Evolutionary conservation across 2,797 vertebrate genomes (phyloP), one percentile per base, ranked within the genome.

Genomic region (Artibeus lituratus): DNA sequence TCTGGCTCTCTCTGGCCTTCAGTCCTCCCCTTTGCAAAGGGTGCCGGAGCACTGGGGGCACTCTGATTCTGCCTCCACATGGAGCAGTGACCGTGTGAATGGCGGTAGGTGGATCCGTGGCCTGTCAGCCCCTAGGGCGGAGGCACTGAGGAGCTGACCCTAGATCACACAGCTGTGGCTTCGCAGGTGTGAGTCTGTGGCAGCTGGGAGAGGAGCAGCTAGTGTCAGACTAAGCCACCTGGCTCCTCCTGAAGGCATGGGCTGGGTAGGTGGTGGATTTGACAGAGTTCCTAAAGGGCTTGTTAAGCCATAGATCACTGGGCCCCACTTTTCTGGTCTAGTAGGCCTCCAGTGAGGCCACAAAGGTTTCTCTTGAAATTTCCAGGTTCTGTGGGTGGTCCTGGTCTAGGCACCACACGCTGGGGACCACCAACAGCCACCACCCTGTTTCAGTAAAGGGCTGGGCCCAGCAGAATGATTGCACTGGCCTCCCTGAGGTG

Each of bases 81-180:
- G 35, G n/a, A 53, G 39, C 10, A n/a, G n/a, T 35, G 42, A 59
- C 15, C 1, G 0, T 1, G 39, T 21, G 47, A n/a, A 73, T 2
- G 11, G 26, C 0, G 3, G 32, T 35, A 22, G 0, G 0, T 24
- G 35, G 35, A 49, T 21, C 53, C 1, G 0, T 10, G 24, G 47
- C 2, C 47, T 8, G 0, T 19, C 57, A 69, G 42, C 3, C 10
- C n/a, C 72, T 55, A 35, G 44, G 80, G 22, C 3, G 18, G 59
- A 29, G 49, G 72, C 21, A 55, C 7, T 3, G 9, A 81, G 73
- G 42, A 82, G 6, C 39, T 16, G 44, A 57, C 53, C 26, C 32
- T 32, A 89, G 49, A 24, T 70, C 16, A 19, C 2, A 35, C 18
- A 65, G 24, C 8, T 53, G 51, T 14, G 32, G 77, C 87, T 93